Base-by-base conservation (phyloP, 1,140 invertebrate genomes). In the Heterodera schachtii region DNA sequence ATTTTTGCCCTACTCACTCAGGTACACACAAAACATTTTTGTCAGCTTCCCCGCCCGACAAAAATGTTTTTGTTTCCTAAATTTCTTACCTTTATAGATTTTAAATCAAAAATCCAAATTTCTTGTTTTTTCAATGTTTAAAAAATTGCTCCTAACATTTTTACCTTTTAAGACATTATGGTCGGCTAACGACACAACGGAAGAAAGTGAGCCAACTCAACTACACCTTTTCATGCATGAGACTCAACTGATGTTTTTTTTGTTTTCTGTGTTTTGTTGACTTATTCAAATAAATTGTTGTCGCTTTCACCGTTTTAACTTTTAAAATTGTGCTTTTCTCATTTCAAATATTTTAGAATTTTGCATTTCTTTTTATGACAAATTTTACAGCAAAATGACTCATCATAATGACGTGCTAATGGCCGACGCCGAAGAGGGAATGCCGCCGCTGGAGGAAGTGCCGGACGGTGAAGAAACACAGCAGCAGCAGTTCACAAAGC, bases 391-490 rank as follows among this genome's bases (percentile, higher is more conserved):
- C 64, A 84, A 46, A 84, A 77, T 57, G 86, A 73, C 44, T 78
- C 83, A 31, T 31, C 31, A 49, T 80, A 85, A 16, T 19, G 57
- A 16, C 9, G n/a, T 76, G 11, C 67, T 19, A 11, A 76, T 69
- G 67, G 77, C 69, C 47, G 82, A 87, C 43, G 77, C 69, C 47
- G 82, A 87, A 44, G 78, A 83, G 19, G 87, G 85, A 21, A 87
- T 88, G 87, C 87, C 87, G 44, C 84, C 87, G 13, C 84, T 88
- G 43, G 79, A 87, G 31, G 83, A 89, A 43, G 82, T 88, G 78
- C 80, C 83, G 46, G 86, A 87, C 52, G 69, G 46, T 78, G 57
- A 13, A 1, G 69, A 71, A 13, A 64, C 44, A 69, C 46, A 69
- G 60, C 7, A 47, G n/a, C 21, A 78, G 46, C 57, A 19, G 75